Evolutionary conservation across 2,888 invertebrate genomes (phyloP), one percentile per base, ranked within the genome.

Genomic region (Bombylius major): DNA sequence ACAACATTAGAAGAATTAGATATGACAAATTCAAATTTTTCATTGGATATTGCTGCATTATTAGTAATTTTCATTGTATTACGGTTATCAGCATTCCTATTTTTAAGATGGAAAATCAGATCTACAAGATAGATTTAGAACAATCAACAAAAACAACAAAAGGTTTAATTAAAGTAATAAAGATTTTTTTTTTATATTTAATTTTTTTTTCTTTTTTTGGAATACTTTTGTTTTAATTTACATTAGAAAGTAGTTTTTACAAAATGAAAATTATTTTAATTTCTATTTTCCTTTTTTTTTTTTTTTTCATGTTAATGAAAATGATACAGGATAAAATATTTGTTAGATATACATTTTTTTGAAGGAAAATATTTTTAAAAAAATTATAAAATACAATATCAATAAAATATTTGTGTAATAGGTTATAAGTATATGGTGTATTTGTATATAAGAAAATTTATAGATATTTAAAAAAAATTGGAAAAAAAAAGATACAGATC

Each of bases 1-100:
- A 87, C 87, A 3, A 91, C 95, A 0, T 76, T 97, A 14, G 89
- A 90, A 64, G 89, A 93, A 70, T 73, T 92, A 63, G 90, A 91
- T 71, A 91, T 91, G 89, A 69, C 79, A n/a, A 76, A 89, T 61
- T 86, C 89, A 0, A 83, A 86, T 71, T 86, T 87, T 67, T 82
- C 81, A 1, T 75, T 91, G 14, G 91, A 91, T 71, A 84, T 90
- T 66, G 79, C 86, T 12, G 90, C 90, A 1, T 77, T 92, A 8
- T 76, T 89, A 60, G 78, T 82, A 55, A 91, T 91, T 63, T 91
- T 91, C 75, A 75, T 91, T 51, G 77, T 89, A 5, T 78, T 91
- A 12, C 81, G 91, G 71, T 77, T 90, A 62, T 81, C 89, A 6
- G 91, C 91, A 9, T 92, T 86, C 77, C 75, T 91, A 56, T 91